Percentiles rank a stretch among this genome's conserved stretches.
phyloP scores from a whole-genome alignment of 2,797 vertebrate species.

The Lagorchestes hirsutus region DNA sequence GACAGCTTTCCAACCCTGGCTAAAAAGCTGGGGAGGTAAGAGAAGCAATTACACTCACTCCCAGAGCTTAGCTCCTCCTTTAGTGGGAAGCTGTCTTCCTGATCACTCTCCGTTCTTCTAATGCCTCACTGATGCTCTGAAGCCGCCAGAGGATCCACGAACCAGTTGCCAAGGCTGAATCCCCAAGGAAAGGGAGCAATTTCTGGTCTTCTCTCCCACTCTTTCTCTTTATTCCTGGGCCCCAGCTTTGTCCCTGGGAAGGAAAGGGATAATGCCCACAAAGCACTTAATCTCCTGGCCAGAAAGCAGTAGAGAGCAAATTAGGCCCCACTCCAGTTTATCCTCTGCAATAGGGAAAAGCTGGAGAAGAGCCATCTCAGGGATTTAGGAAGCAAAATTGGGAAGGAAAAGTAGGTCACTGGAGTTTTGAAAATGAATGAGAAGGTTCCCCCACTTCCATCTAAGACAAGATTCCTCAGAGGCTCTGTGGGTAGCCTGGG shows the following conservation, averaged over 20 bases:
- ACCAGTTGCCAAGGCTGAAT: background rate
- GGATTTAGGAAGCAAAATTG: slow-evolving; percentile 85
- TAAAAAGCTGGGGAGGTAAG: background rate
- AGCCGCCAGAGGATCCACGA: background rate
- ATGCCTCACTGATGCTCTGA: background rate
- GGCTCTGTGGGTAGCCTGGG: slow-evolving; percentile 2
- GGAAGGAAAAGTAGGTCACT: slow-evolving; percentile 84
- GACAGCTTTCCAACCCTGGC: background rate
- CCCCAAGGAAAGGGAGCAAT: background rate
- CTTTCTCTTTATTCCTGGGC: slow-evolving; percentile 45
- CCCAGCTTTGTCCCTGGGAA: slow-evolving; percentile 66
- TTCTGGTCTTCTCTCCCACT: slow-evolving; percentile 1
- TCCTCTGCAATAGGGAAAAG: slow-evolving; percentile 84
- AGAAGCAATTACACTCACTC: background rate
- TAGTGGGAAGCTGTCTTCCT: background rate
- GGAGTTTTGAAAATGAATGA: slow-evolving; percentile 77
- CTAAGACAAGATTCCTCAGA: background rate
- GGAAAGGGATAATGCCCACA: slow-evolving; percentile 82
- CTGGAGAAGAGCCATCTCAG: slow-evolving; percentile 83
- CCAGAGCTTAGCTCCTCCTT: background rate
- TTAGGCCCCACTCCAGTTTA: slow-evolving; percentile 85
- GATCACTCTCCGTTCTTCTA: slow-evolving; percentile 51
- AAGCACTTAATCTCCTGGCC: slow-evolving; percentile 87
- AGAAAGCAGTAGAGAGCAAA: slow-evolving; percentile 86
- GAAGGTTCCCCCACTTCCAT: background rate